Percentiles rank a stretch among this genome's conserved stretches.
phyloP scores from a whole-genome alignment of 1,140 invertebrate genomes.

The Tachypleus tridentatus region DNA sequence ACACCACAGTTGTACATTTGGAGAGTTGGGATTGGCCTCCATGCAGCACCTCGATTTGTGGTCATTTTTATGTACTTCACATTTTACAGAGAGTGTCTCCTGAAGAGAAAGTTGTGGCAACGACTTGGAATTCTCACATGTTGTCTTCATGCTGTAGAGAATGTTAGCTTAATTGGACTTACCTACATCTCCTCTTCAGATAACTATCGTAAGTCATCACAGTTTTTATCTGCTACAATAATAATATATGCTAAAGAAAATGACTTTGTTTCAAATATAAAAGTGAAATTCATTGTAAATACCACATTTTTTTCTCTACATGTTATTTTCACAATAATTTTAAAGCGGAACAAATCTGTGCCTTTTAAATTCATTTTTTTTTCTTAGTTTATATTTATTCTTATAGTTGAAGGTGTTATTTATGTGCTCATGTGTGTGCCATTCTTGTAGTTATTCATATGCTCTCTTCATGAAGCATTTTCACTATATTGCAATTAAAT shows the following conservation, averaged over 20 bases:
- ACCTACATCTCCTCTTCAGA: slow-evolving; percentile 79
- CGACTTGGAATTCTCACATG: slow-evolving; percentile 51
- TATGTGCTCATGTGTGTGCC: too few species aligned
- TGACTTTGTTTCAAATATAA: too few species aligned
- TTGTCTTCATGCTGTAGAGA: slow-evolving; percentile 65
- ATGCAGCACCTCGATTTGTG: slow-evolving; percentile 56
- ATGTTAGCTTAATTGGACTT: slow-evolving; percentile 62
- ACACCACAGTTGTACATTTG: slow-evolving; percentile 78
- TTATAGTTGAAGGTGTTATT: too few species aligned
- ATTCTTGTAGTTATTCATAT: too few species aligned
- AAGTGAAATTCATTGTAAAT: too few species aligned
- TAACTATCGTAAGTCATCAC: slow-evolving; percentile 57
- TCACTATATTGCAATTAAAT: too few species aligned
- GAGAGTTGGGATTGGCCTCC: slow-evolving; percentile 68
- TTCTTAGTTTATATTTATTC: too few species aligned
- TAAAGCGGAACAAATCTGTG: neutral
- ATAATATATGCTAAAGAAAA: too few species aligned
- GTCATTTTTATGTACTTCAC: slow-evolving; percentile 58
- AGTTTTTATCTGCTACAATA: too few species aligned
- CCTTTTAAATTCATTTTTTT: too few species aligned
- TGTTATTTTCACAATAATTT: neutral
- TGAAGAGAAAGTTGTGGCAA: slow-evolving; percentile 38
- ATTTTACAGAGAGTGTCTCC: slow-evolving; percentile 43
- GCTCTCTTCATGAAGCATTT: too few species aligned
- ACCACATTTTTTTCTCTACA: neutral